Conservation (phyloP, 2,797 vertebrate species). For the Galago senegalensis region DNA sequence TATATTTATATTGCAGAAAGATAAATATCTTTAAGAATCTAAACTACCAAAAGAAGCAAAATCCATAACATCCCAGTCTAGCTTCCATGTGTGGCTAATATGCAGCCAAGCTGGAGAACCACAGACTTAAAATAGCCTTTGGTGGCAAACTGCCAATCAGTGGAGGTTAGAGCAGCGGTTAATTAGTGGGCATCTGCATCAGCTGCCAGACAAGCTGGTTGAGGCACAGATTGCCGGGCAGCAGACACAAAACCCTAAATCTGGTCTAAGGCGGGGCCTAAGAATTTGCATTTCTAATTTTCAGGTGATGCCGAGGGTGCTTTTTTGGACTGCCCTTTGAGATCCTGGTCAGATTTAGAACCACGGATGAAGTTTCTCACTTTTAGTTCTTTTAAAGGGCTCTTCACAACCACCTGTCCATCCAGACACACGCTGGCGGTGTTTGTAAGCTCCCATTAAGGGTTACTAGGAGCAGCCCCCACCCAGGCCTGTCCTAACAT, state of each 20-base stretch:
- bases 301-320: not conserved
- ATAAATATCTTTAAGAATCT: conserved; percentile 4
- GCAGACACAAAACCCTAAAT: not conserved
- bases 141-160: not conserved
- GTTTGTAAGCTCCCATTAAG: not conserved
- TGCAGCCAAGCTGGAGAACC: not conserved
- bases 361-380: not conserved
- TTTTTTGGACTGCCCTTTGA: not conserved
- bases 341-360: not conserved
- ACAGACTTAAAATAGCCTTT: not conserved
- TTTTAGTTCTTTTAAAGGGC: not conserved
- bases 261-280: not conserved
- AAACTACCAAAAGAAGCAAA: not conserved
- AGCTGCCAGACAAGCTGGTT: not conserved
- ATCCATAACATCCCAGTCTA: not conserved
- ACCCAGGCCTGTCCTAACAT: not conserved
- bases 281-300: not conserved
- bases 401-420: not conserved
- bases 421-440: not conserved
- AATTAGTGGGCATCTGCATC: not conserved
- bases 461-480: not conserved
- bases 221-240: not conserved
- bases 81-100: not conserved
- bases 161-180: not conserved
- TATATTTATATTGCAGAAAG: not conserved